Conservation (phyloP, 2,888 invertebrate genomes). For the Amphipoea oculea region DNA sequence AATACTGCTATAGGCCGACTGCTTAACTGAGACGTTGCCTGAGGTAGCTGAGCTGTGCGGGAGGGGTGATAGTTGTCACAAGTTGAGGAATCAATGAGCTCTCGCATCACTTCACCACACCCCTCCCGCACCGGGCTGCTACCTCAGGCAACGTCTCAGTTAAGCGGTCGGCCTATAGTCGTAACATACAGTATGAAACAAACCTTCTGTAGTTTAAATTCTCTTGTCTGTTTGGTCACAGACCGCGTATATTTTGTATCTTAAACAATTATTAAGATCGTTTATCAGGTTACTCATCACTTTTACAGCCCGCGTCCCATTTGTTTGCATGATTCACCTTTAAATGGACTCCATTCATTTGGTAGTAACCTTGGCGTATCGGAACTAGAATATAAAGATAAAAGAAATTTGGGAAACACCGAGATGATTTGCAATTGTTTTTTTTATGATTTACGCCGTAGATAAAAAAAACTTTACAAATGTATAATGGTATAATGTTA, state of each 20-base stretch:
- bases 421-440: conserved; percentile 32
- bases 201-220: conserved; percentile 18
- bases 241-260: conserved; percentile 25
- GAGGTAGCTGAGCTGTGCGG: no score
- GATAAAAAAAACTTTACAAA: conserved; percentile 15
- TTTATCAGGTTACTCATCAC: conserved; percentile 59
- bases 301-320: conserved; percentile 60
- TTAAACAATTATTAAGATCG: conserved; percentile 40
- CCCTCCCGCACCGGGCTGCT: no score
- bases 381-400: conserved; percentile 52
- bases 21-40: no score
- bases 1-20: neutral
- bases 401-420: conserved; percentile 50
- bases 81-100: no score
- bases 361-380: conserved; percentile 59
- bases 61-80: no score
- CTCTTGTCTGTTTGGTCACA: neutral
- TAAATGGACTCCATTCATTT: conserved; percentile 58
- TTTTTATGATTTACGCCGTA: neutral
- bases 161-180: no score
- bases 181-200: neutral
- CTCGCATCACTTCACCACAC: no score
- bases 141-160: no score
- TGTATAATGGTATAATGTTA: conserved; percentile 4
- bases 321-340: conserved; percentile 75